A percentile compares a stretch with the other conserved stretches of the same genome.
These are phyloP conservation scores for Cheilosia impressa DNA, from an alignment of 2,888 invertebrate species.

Conservation along the genomic window DNA sequence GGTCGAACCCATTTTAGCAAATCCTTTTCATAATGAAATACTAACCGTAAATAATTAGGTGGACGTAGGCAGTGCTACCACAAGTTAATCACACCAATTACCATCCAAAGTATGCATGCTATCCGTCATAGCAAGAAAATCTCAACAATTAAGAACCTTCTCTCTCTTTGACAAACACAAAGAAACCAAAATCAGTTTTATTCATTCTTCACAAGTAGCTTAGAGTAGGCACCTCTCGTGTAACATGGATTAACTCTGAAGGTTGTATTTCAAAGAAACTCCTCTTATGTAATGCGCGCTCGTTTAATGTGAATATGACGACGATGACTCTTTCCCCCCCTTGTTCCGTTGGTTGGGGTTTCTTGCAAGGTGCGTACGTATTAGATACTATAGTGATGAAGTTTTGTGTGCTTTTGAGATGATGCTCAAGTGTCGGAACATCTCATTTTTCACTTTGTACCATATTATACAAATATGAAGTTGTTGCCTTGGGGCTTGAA, in stretches of 20 bases:
- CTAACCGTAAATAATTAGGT: no score
- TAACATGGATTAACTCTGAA: conserved; percentile 68
- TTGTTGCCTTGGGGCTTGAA: conserved; percentile 11
- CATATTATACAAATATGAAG: conserved; percentile 53
- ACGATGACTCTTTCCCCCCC: conserved; percentile 38
- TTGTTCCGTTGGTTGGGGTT: no score
- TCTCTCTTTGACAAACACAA: not conserved
- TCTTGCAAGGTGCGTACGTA: no score
- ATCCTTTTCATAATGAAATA: no score
- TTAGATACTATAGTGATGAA: no score
- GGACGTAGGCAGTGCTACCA: not conserved
- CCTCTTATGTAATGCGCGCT: conserved; percentile 59
- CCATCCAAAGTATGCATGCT: conserved; percentile 29
- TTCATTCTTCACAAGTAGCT: conserved; percentile 36
- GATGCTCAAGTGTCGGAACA: conserved; percentile 71
- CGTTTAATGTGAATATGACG: conserved; percentile 64
- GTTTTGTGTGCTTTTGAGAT: conserved; percentile 54
- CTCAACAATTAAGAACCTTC: no score
- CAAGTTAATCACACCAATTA: conserved; percentile 47
- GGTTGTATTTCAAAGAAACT: conserved; percentile 68
- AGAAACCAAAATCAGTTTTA: conserved; percentile 37
- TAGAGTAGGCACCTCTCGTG: conserved; percentile 40
- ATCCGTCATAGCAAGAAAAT: conserved; percentile 25
- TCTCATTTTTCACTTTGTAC: conserved; percentile 69
- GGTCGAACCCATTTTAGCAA: no score